phyloP scores from a whole-genome alignment of 2,888 invertebrate genomes.

The Operophtera brumata region DNA sequence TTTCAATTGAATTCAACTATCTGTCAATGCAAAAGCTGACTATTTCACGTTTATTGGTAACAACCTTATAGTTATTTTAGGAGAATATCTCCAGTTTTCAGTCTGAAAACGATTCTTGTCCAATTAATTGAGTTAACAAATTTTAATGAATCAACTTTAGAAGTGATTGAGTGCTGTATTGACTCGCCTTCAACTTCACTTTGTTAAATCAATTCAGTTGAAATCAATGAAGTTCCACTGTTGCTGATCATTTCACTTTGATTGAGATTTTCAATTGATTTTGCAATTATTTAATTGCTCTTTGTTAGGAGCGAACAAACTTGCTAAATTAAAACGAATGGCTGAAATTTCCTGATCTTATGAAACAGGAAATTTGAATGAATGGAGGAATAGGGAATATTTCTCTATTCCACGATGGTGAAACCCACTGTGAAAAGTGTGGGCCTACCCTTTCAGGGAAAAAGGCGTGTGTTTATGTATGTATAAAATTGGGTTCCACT shows the following conservation, averaged over 20 bases:
- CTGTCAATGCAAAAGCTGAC: too few relatives aligned
- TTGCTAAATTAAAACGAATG: conserved; percentile 7
- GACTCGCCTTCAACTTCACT: conserved; percentile 33
- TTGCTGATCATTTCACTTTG: conserved; percentile 44
- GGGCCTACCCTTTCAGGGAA: too few relatives aligned
- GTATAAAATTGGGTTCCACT: too few relatives aligned
- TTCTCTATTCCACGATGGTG: too few relatives aligned
- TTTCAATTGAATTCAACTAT: too few relatives aligned
- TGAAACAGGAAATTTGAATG: too few relatives aligned
- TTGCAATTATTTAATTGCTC: conserved; percentile 31
- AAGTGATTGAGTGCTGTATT: conserved; percentile 40
- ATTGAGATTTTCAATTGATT: conserved; percentile 32
- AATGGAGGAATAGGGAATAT: too few relatives aligned
- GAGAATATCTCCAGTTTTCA: conserved; percentile 9
- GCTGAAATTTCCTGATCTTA: too few relatives aligned
- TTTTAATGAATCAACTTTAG: conserved; percentile 47
- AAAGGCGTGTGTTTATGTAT: too few relatives aligned
- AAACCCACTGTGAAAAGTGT: too few relatives aligned
- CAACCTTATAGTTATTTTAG: background rate
- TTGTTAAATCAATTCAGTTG: conserved; percentile 37
- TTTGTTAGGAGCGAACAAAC: background rate
- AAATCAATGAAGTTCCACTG: conserved; percentile 33
- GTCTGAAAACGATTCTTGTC: conserved; percentile 37
- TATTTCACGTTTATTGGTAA: too few relatives aligned
- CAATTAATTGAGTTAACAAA: conserved; percentile 44